Evolutionary conservation across 2,888 invertebrate genomes (phyloP).

Genomic region (Pristionchus fissidentatus): DNA sequence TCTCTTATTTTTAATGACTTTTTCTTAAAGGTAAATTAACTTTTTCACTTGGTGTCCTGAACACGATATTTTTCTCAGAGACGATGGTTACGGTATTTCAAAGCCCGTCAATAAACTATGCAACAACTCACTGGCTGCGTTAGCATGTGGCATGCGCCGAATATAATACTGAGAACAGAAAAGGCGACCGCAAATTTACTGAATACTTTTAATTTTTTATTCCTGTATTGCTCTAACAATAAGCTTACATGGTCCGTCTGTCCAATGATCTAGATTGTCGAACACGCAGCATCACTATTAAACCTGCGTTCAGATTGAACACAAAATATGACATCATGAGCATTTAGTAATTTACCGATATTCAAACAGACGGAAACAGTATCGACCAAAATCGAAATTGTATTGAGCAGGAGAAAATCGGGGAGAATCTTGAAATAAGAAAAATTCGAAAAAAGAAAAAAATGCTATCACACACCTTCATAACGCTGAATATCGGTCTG

Average conservation of each 20-base stretch:
- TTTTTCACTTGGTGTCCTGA: too few species aligned
- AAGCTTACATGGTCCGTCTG: not conserved
- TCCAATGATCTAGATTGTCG: slow-evolving; percentile 2
- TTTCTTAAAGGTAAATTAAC: too few species aligned
- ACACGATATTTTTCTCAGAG: too few species aligned
- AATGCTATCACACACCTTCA: too few species aligned
- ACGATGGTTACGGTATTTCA: too few species aligned
- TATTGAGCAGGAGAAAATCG: not conserved
- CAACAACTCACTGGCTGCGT: not conserved
- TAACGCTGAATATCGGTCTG: too few species aligned
- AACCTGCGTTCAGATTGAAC: too few species aligned
- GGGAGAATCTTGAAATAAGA: slow-evolving; percentile 23
- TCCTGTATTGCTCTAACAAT: too few species aligned
- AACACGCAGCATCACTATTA: not conserved
- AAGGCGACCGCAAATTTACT: not conserved
- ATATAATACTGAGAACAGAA: not conserved
- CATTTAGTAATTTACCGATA: not conserved
- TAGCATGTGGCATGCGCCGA: not conserved
- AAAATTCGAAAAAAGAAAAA: too few species aligned
- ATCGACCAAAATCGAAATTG: not conserved
- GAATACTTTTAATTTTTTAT: not conserved
- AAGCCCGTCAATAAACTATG: not conserved
- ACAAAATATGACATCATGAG: not conserved
- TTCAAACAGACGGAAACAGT: not conserved
- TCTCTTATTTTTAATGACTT: too few species aligned